A percentile compares a stretch with the other conserved stretches of the same genome.
Conservation (phyloP, 1,140 invertebrate genomes). For the Hylaeus volcanicus region DNA sequence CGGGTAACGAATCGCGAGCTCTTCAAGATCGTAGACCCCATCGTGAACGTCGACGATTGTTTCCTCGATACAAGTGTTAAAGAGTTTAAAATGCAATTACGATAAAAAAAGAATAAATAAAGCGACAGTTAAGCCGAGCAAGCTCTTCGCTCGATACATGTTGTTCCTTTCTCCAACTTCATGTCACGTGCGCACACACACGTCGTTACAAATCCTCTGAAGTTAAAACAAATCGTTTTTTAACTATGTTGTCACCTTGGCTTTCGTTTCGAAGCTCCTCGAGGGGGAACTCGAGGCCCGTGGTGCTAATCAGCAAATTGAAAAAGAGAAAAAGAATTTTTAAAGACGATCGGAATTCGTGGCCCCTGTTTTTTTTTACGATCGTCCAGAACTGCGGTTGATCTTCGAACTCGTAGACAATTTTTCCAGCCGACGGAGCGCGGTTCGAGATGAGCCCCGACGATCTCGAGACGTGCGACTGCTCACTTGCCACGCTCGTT, state of each 20-base stretch:
- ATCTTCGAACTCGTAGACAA: slow-evolving; percentile 2
- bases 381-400: slow-evolving; percentile 1
- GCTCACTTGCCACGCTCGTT: slow-evolving; percentile 22
- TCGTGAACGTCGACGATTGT: slow-evolving; percentile 39
- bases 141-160: slow-evolving; percentile 38
- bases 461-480: slow-evolving; percentile 33
- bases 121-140: slow-evolving; percentile 42
- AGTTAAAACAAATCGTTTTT: not conserved
- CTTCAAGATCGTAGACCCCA: slow-evolving; percentile 1
- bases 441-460: not conserved
- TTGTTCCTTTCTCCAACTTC: slow-evolving; percentile 30
- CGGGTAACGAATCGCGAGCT: not conserved
- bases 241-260: slow-evolving; percentile 42
- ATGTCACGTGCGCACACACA: not conserved
- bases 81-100: slow-evolving; percentile 37
- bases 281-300: slow-evolving; percentile 1
- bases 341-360: not conserved
- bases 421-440: not conserved
- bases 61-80: slow-evolving; percentile 42
- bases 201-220: slow-evolving; percentile 23
- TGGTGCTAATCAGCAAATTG: slow-evolving; percentile 13
- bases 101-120: slow-evolving; percentile 28
- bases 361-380: slow-evolving; percentile 18
- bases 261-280: slow-evolving; percentile 24
- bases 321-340: no score